phyloP scores from a whole-genome alignment of 2,797 vertebrate species.

The Menidia menidia region DNA sequence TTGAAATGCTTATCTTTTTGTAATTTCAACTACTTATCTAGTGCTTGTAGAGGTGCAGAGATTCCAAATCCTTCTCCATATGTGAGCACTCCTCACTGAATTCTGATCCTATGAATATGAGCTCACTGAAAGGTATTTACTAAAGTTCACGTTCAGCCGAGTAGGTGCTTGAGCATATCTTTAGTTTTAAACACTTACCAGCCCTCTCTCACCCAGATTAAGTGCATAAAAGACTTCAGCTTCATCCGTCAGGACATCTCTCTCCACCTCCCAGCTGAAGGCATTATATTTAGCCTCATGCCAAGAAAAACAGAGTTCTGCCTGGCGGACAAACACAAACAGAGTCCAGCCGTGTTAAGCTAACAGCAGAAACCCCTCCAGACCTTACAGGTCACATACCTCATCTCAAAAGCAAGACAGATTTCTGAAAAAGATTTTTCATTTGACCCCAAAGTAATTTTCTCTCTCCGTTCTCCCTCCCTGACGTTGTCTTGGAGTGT shows the following conservation, averaged over 20 bases:
- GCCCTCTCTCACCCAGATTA: slow-evolving; percentile 16
- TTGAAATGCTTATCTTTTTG: slow-evolving; percentile 8
- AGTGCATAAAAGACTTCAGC: slow-evolving; percentile 18
- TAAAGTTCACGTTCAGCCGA: slow-evolving; percentile 2
- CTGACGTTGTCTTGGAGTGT: slow-evolving; percentile 13
- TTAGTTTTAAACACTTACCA: slow-evolving; percentile 9
- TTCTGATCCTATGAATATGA: slow-evolving; percentile 1
- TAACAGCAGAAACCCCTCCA: slow-evolving; percentile 51
- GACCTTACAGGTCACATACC: slow-evolving; percentile 48
- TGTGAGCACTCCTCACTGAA: not conserved
- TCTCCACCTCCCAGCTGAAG: slow-evolving; percentile 31
- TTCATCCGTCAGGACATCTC: slow-evolving; percentile 46
- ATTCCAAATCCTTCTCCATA: not conserved
- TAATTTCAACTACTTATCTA: not conserved
- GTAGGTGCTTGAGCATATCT: slow-evolving; percentile 13
- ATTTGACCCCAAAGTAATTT: slow-evolving; percentile 25
- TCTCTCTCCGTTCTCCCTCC: not conserved
- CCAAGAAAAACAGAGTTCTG: slow-evolving; percentile 59
- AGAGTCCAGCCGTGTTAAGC: slow-evolving; percentile 54
- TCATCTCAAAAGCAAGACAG: slow-evolving; percentile 30
- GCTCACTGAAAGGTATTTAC: not conserved
- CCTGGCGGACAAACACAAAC: slow-evolving; percentile 64
- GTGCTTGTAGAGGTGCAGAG: not conserved
- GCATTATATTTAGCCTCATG: slow-evolving; percentile 33
- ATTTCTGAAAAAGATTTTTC: slow-evolving; percentile 36